Base-by-base conservation (phyloP, 1,140 invertebrate genomes). In the Hyposmocoma kahamanoa region DNA sequence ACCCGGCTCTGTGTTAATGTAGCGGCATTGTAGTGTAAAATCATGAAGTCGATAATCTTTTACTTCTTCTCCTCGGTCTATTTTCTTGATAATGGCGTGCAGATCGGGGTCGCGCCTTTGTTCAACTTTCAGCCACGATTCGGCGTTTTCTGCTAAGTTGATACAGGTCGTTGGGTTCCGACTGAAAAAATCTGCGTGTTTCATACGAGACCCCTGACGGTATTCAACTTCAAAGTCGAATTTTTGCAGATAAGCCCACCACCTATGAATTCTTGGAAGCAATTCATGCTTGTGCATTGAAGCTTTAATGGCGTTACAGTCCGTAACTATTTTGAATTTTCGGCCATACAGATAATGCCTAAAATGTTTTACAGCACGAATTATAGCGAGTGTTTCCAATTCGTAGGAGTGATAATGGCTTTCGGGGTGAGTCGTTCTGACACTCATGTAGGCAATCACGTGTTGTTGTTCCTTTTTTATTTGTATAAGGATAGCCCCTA, bases 381-480 rank as follows among this genome's bases (percentile, higher is more conserved):
- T 43, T 13, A 88, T 62, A 1, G 82, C 84, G 18, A 88, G 51
- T 26, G 66, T 63, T 68, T 87, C 82, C 36, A 62, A 38, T 49
- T 88, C 85, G 26, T 63, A 78, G 11, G 78, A 78, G 4, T 59
- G 63, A 47, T 87, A 88, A 21, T 67, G 59, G 18, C 47, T 46
- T 60, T 85, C 71, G 1, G 34, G 21, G 13, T 49, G 13, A 4
- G 53, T 43, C 32, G 45, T 20, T 6, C 42, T 59, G 5, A 79
- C 32, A 20, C 49, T 51, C 41, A 51, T 44, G 19, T 44, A 51
- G 2, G 42, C 49, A 4, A 51, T 22, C 9, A 41, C 30, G 15
- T 46, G 49, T 17, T 43, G 41, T n/a, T 36, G 20, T 13, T 26
- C 49, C 2, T 45, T 19, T 11, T 45, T 44, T 30, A 44, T 45